Evolutionary conservation across 1,140 invertebrate genomes (phyloP).

Genomic region (Zaprionus capensis): DNA sequence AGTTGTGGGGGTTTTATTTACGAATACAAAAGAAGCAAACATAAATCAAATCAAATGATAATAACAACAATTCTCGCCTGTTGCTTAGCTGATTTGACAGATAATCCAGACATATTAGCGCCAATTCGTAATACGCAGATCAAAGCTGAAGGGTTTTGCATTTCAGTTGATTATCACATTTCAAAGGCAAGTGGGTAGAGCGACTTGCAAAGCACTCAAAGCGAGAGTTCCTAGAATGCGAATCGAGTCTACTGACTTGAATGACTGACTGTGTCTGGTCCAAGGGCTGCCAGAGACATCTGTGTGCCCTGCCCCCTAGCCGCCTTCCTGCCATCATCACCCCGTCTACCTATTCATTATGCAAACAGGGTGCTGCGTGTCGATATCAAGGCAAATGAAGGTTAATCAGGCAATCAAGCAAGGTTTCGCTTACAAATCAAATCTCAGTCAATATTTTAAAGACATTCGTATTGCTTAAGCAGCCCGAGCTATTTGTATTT

Average conservation of each 20-base stretch:
- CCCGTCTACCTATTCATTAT: not conserved
- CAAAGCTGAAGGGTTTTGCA: slow-evolving; percentile 16
- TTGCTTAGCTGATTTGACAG: not conserved
- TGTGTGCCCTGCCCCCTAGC: no score
- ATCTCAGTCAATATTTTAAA: slow-evolving; percentile 5
- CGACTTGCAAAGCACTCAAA: not conserved
- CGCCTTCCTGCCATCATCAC: not conserved
- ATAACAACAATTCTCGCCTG: not conserved
- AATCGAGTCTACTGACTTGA: not conserved
- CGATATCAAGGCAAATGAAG: not conserved
- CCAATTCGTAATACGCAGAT: slow-evolving; percentile 11
- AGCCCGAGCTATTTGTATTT: not conserved
- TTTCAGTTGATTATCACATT: slow-evolving; percentile 25
- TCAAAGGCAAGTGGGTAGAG: slow-evolving; percentile 14
- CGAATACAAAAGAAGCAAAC: not conserved
- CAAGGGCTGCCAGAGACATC: not conserved
- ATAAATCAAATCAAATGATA: not conserved
- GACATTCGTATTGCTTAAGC: not conserved
- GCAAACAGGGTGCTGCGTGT: not conserved
- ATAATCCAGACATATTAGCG: not conserved
- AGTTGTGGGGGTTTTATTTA: no score
- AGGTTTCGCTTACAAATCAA: not conserved
- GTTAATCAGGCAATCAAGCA: not conserved
- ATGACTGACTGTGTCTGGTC: not conserved
- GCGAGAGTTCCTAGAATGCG: not conserved